Base-by-base conservation (phyloP, 2,888 invertebrate genomes). In the Lochmaea crataegi region DNA sequence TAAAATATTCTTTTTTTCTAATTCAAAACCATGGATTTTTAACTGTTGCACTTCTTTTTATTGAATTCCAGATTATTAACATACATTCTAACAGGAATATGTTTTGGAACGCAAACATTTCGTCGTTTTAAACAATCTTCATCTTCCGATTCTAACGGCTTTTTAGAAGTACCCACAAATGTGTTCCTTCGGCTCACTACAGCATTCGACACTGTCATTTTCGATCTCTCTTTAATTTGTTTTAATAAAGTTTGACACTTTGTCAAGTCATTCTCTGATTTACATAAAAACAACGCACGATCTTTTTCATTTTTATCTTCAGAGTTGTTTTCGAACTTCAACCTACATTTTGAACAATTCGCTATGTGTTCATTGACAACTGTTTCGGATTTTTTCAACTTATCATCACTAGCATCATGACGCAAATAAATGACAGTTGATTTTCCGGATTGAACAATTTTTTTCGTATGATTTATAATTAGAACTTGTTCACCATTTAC, bases 81-180 rank as follows among this genome's bases (percentile, higher is more conserved):
- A 71, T 80, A 81, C 66, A 77, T 81, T 75, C 81, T 82, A 41
- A 84, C 83, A 10, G 83, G 81, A 11, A 81, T 78, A 74, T 80
- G 79, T 71, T 76, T 78, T 22, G 81, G 80, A 56, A 75, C 75
- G 6, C 60, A 74, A n/a, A 77, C 75, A 51, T 71, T 79, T 60
- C 70, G 70, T 42, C 73, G 58, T 53, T 67, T 70, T 57, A 73
- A 64, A 51, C 71, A 66, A 64, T 73, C 65, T 65, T 76, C 76
- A 57, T 76, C 77, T 26, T 63, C 77, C 75, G 26, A 69, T 60
- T n/a, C 22, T 51, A 41, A 60, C 26, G 65, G 75, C 66, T 78
- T 76, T 11, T 63, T 41, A 69, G 76, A 72, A 60, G 71, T 72
- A 65, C 76, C 78, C 16, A 78, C 74, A 63, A 80, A 81, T 26